A percentile compares a stretch with the other conserved stretches of the same genome.
Conservation (phyloP, 2,797 vertebrate species). For the Nyctibius grandis region DNA sequence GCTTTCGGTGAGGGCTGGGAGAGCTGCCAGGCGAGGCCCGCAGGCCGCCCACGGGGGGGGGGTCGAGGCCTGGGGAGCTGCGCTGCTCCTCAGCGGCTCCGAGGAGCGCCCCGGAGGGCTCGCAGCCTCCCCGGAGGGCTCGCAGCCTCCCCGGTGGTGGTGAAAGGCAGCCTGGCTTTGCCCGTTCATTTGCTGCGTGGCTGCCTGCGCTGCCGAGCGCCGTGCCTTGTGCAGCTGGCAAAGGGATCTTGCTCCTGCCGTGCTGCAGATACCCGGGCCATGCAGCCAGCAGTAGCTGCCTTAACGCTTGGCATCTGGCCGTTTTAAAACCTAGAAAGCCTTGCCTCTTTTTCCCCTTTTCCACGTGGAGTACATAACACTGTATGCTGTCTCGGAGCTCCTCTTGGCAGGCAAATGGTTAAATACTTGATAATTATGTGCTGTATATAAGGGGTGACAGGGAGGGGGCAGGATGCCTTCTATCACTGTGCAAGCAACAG, state of each 20-base stretch:
- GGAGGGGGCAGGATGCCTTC: rapidly evolving
- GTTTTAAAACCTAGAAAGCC: background rate
- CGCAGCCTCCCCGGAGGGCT: background rate
- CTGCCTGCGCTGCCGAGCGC: no score
- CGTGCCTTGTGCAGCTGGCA: background rate
- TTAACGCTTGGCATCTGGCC: background rate
- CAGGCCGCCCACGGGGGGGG: background rate
- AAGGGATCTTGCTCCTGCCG: background rate
- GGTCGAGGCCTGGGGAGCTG: background rate
- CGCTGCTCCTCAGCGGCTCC: no score
- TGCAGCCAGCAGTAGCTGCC: background rate
- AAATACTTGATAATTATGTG: background rate
- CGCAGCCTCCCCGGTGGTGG: rapidly evolving
- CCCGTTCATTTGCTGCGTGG: background rate
- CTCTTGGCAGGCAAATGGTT: background rate
- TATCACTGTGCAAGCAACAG: no score
- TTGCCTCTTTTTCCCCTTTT: no score
- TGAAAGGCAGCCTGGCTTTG: background rate
- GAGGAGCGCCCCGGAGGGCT: no score
- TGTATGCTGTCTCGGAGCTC: background rate
- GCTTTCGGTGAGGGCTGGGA: no score
- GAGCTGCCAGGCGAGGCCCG: background rate
- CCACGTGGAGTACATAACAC: rapidly evolving
- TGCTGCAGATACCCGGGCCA: background rate
- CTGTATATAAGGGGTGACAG: background rate